Base-by-base conservation (phyloP, 2,113 vertebrate species). In the Cottus gobio region DNA sequence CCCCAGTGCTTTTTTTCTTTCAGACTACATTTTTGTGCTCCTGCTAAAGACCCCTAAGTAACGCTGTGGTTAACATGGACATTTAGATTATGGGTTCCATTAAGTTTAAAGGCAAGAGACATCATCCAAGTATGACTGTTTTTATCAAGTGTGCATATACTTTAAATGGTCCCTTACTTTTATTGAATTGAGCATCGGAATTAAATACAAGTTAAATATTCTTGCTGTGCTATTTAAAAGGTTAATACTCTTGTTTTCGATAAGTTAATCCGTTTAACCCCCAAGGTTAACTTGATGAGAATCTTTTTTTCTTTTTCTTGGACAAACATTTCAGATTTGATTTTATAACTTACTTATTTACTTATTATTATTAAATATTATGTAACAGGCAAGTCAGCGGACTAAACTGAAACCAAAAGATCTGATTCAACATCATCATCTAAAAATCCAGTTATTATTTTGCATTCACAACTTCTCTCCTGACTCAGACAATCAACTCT, bases 401-500 rank as follows among this genome's bases (percentile, higher is more conserved):
- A 37, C 54, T 31, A 24, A 68, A 39, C 22, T 34, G 15, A 8
- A 71, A 67, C 26, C 15, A 31, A 68, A 22, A 2, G 11, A 68
- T 63, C 3, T 63, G 11, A 75, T 63, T 56, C 9, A 52, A 65
- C 28, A 71, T 26, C 0, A 37, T 20, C 16, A 5, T 1, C 11
- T 6, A 67, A 46, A 70, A 1, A 30, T 13, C 11, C 20, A 42
- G 36, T n/a, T 46, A 42, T 42, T 42, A 44, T 46, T 83, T 56
- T 82, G 79, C 46, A 77, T 70, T 85, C 76, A 79, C 31, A 50
- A 15, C 71, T 60, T 74, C 56, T 24, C 60, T 67, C 56, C 56
- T 58, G 78, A 75, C 60, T 79, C 58, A 69, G 62, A 66, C 71
- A 86, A 78, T 84, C 82, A 85, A 52, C 56, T 58, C 39, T 64